Evolutionary conservation across 2,113 vertebrate genomes (phyloP), one percentile per base, ranked within the genome.

Genomic region (Onychorhynchus coronatus): DNA sequence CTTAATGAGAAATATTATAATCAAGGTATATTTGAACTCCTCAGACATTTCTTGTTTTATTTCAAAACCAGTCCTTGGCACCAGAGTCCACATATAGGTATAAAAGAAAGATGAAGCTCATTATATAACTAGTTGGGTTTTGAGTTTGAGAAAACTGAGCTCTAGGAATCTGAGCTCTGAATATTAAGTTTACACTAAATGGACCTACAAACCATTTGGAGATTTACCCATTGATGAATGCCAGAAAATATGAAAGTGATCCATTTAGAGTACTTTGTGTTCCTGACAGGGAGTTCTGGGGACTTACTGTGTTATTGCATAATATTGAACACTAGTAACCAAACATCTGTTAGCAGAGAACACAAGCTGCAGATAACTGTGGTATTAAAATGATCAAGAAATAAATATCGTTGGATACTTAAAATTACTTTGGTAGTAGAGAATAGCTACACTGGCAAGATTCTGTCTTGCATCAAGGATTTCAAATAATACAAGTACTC

Each of bases 241-340:
- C 85, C 95, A 95, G 88, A 95, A 96, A 97, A 84, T 84, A 85
- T 23, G 76, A 94, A 95, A 96, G 14, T 75, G 68, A 93, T 92
- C 66, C 63, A 9, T 95, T 93, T 78, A 37, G 44, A 95, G 94
- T 87, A 95, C 93, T 89, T 63, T 70, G 59, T 97, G 96, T 97
- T 96, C 93, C 67, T 89, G 61, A 92, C 86, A 65, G 47, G n/a
- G 71, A 85, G 85, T 94, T 96, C 80, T 95, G 67, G 81, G 63
- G 90, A 92, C 75, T 92, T 52, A 49, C 37, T 92, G 37, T 88
- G 71, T 95, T 91, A 95, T 96, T 96, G 89, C 90, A 73, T 91
- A 94, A 94, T 78, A 42, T 19, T 91, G 56, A 85, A 90, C 56
- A 75, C 65, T 22, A 79, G 46, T 63, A 82, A 80, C 88, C 84